phyloP scores from a whole-genome alignment of 2,797 vertebrate genomes.

The Discoglossus pictus region DNA sequence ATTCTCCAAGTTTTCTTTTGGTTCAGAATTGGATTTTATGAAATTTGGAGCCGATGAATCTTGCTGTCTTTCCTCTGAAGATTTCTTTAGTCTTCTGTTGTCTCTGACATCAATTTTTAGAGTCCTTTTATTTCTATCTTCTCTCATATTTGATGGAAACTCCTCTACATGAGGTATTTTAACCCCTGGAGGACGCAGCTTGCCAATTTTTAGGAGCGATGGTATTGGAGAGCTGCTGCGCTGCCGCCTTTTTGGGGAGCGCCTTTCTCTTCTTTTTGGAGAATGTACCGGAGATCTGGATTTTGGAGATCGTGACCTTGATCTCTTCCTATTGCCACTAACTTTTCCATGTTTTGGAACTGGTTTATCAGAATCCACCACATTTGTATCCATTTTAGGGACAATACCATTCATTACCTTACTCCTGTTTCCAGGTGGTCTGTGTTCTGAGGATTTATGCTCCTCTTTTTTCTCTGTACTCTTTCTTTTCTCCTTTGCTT shows the following conservation, averaged over 20 bases:
- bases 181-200: constrained; percentile 71
- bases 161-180: constrained; percentile 79
- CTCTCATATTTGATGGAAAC: constrained; percentile 69
- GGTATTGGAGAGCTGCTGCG: constrained; percentile 81
- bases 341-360: constrained; percentile 80
- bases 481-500: constrained; percentile 86
- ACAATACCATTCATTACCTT: constrained; percentile 84
- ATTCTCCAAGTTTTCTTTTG: constrained; percentile 80
- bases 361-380: constrained; percentile 74
- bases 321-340: constrained; percentile 80
- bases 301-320: constrained; percentile 82
- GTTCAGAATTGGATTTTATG: constrained; percentile 74
- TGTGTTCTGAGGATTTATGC: constrained; percentile 71
- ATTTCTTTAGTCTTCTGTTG: constrained; percentile 81
- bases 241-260: constrained; percentile 85
- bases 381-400: constrained; percentile 75
- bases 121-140: constrained; percentile 85
- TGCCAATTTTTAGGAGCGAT: constrained; percentile 76
- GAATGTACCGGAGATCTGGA: constrained; percentile 78
- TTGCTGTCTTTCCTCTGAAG: constrained; percentile 79
- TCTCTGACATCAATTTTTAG: constrained; percentile 75
- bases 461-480: constrained; percentile 86
- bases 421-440: constrained; percentile 70
- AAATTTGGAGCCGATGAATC: constrained; percentile 75
- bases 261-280: constrained; percentile 88